Conservation (phyloP, 1,140 invertebrate genomes). For the Eufriesea mexicana region DNA sequence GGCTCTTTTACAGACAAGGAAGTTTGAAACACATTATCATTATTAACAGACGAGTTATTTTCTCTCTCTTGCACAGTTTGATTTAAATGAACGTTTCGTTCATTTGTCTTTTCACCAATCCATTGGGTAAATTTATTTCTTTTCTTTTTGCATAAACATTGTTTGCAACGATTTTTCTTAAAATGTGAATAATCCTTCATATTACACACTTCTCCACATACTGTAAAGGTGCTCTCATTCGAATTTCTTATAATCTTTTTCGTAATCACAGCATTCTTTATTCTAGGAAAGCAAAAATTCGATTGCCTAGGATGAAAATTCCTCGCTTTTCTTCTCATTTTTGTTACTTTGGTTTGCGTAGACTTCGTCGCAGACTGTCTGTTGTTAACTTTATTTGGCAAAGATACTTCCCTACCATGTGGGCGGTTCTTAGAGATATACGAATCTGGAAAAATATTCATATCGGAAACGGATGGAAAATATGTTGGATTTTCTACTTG, state of each 20-base stretch:
- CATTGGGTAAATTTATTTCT: neutral
- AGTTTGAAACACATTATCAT: neutral
- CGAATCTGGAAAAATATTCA: neutral
- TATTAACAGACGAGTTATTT: neutral
- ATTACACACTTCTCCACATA: neutral
- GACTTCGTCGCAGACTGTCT: neutral
- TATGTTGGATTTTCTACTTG: neutral
- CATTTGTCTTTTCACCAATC: neutral
- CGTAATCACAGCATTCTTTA: constrained; percentile 40
- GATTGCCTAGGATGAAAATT: neutral
- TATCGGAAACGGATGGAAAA: neutral
- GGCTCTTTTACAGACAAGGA: neutral
- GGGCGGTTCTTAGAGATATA: neutral
- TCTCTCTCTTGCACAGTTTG: neutral
- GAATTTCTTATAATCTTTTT: constrained; percentile 19
- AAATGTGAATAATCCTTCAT: neutral
- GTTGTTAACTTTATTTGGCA: neutral
- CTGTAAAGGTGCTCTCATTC: constrained; percentile 3
- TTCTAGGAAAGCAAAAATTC: neutral
- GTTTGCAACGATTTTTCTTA: neutral
- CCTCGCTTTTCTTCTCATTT: neutral
- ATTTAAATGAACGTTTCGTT: neutral
- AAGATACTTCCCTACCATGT: neutral
- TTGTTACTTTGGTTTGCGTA: neutral
- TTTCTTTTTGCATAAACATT: neutral